Base-by-base conservation (phyloP, 35 echinoderm and acorn worm genomes). In the Ptychodera flava region DNA sequence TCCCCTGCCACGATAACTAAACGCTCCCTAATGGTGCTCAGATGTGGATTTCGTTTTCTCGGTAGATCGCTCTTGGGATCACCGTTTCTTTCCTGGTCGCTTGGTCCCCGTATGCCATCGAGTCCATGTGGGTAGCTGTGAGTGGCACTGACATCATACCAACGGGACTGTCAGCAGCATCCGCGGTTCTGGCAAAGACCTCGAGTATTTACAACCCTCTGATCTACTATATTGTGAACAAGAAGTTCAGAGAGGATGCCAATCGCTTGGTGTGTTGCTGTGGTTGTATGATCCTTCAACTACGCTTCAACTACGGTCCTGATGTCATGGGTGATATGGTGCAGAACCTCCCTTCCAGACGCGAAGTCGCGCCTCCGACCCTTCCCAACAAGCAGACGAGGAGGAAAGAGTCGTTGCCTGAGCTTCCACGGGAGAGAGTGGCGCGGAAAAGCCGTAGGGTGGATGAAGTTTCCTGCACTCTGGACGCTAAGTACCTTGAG, bases 171-270 rank as follows among this genome's bases (percentile, higher is more conserved):
- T 90, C 85, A 0, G n/a, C n/a, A n/a, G n/a, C 91, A 10, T 89
- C 92, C 1, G 89, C 80, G 1, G 79, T 93, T 37, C 79, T 91
- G 31, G 92, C 92, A 36, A 93, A 93, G 35, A 82, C 92, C 0
- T 81, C 92, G 16, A 78, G 88, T 16, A 33, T 91, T 1, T 93
- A 91, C 85, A 93, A 91, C 45, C 92, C 92, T 10, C 84, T 93
- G 78, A 93, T 93, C 34, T 93, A 91, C 84, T 78, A 76, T 30
- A 93, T 93, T 22, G 90, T 91, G 79, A 93, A 93, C 85, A 82
- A 87, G 76, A 91, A 91, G 34, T 93, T 93, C 76, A 85, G 89
- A 10, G 32, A 36, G 1, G 88, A 93, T 0, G 37, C 80, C 16
- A 16, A 64, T 0, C 35, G 81, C 31, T 53, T 93, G 45, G 29